Evolutionary conservation across 2,113 vertebrate species (phyloP), one percentile per base, ranked within the genome.

Genomic region (Saguinus imperator): DNA sequence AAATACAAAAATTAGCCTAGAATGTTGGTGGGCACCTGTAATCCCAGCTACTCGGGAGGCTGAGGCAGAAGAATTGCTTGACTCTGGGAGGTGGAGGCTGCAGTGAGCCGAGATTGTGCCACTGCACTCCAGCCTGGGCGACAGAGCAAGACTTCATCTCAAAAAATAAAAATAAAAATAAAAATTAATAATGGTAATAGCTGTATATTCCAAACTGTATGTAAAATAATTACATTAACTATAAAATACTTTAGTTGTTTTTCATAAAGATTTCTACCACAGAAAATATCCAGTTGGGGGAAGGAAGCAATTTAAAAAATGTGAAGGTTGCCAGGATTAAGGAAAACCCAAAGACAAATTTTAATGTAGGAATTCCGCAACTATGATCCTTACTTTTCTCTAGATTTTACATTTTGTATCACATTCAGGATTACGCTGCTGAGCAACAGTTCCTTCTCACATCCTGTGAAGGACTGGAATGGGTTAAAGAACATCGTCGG

Each of bases 171-270:
- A n/a, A n/a, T n/a, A n/a, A n/a, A n/a, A n/a, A n/a, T n/a, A n/a
- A n/a, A n/a, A n/a, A n/a, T n/a, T 64, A 64, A 32, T 64, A 64
- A 64, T 64, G 61, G 61, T 64, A 64, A 58, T 55, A 27, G 20
- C 3, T 45, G 25, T 0, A 66, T 79, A 68, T 73, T n/a, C 72
- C 23, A 89, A 77, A 20, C 45, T 85, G 48, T 73, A 91, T 76
- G 91, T 95, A 93, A 94, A 95, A 90, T 81, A 43, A 58, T 86
- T 29, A 86, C 13, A 79, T 58, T 35, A 93, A 88, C 17, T 55
- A 40, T 72, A 87, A 92, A 80, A 94, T 83, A 8, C 80, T 93
- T 86, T 3, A 11, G 8, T 14, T 81, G 83, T 64, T 58, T 95
- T 85, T 55, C 55, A 87, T 64, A 87, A 82, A 89, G 11, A 96